A percentile compares a stretch with the other conserved stretches of the same genome.
phyloP scores from a whole-genome alignment of 2,113 vertebrate genomes.

The Rhabdornis inornatus region DNA sequence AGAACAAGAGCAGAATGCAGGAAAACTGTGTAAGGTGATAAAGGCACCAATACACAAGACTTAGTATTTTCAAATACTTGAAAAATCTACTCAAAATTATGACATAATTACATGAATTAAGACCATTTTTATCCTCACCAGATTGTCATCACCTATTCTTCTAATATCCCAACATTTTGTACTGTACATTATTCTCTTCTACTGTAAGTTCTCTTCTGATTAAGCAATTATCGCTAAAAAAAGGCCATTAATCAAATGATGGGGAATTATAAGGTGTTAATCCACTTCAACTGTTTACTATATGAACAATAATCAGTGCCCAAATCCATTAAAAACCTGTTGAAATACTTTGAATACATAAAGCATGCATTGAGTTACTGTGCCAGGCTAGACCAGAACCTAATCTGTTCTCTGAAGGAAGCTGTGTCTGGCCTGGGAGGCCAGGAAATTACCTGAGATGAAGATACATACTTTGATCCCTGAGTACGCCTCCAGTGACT shows the following conservation, averaged over 20 bases:
- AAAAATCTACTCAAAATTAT: not conserved
- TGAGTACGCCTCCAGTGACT: fast-evolving
- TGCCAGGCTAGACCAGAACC: not conserved
- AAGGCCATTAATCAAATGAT: not conserved
- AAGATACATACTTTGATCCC: not conserved
- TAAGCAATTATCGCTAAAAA: not conserved
- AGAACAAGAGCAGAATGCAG: not conserved
- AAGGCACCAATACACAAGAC: not conserved
- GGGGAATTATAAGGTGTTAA: not conserved
- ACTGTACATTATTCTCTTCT: not conserved
- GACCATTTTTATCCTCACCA: not conserved
- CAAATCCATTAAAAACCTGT: not conserved
- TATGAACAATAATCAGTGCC: not conserved
- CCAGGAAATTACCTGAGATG: not conserved
- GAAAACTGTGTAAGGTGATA: not conserved
- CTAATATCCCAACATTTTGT: not conserved
- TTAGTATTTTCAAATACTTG: not conserved
- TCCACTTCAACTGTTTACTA: not conserved
- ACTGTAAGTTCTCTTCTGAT: not conserved
- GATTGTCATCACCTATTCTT: not conserved
- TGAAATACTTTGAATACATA: not conserved
- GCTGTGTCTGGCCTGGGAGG: not conserved
- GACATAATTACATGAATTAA: not conserved
- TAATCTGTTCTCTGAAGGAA: not conserved
- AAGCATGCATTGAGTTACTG: not conserved